Conservation (phyloP, 2,113 vertebrate species). For the Bothrops jararaca region DNA sequence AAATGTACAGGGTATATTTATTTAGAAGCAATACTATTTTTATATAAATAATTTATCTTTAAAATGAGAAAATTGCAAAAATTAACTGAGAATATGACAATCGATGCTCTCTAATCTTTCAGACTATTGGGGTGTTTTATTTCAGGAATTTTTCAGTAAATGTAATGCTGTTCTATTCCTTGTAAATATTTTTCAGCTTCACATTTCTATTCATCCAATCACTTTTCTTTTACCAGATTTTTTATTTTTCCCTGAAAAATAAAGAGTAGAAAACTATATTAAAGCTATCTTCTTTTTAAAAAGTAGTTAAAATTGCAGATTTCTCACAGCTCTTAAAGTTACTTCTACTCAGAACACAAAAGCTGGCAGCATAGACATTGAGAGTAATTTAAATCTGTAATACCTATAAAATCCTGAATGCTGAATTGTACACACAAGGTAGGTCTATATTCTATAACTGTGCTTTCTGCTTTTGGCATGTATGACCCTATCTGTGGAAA, state of each 20-base stretch:
- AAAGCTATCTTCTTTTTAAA: neutral
- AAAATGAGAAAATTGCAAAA: neutral
- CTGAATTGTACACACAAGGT: neutral
- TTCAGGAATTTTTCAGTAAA: neutral
- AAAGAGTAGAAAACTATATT: neutral
- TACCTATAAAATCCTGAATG: neutral
- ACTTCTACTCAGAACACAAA: neutral
- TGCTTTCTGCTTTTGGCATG: neutral
- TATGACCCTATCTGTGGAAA: neutral
- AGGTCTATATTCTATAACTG: neutral
- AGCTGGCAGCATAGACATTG: neutral
- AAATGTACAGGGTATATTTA: neutral
- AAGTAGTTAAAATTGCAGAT: neutral
- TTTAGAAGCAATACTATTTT: neutral
- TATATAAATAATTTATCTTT: neutral
- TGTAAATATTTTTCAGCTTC: neutral
- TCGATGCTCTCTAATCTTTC: neutral
- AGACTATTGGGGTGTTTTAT: neutral
- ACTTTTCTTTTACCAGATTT: neutral
- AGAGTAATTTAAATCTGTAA: neutral
- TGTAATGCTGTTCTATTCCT: neutral
- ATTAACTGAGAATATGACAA: neutral
- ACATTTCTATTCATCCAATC: neutral
- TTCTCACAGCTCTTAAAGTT: neutral
- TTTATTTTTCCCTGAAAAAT: neutral